Evolutionary conservation across 2,113 vertebrate genomes (phyloP), one percentile per base, ranked within the genome.

Genomic region (Malurus elegans): DNA sequence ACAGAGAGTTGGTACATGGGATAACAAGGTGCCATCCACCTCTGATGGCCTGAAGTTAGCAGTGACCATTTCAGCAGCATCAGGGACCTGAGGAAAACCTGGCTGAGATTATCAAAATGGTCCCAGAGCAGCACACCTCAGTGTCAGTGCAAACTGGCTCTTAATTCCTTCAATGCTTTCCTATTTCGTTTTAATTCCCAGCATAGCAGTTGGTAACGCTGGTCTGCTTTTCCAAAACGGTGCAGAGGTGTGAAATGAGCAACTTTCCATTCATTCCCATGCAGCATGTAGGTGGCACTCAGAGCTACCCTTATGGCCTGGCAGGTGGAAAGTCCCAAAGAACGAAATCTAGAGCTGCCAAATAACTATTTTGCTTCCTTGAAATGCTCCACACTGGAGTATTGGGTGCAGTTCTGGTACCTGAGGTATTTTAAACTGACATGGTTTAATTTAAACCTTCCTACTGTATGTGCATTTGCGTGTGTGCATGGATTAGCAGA

Each of bases 401-500:
- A 34, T 74, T 86, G 80, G 34, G 28, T 90, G 80, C 47, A 32
- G 26, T 62, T 88, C 17, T 62, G 88, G n/a, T 80, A 80, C 47
- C 40, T 66, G 51, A 66, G 34, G 26, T 80, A 65, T 92, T 94
- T 86, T 88, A 78, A 88, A 75, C 18, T 8, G 88, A 23, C 15
- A 2, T 61, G 66, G 45, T 34, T 92, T 75, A 91, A 90, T 90
- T 72, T 75, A 87, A 86, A 58, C 66, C 40, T 76, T 45, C 67
- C 62, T 79, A 71, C 57, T 88, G 1, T 44, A 38, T 45, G 67
- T 86, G 76, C 45, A 42, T 67, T 71, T 95, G 73, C 66, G 65
- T 82, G 67, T 88, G 81, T 86, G 76, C 86, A 66, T 3, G 11
- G 91, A 53, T 90, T 69, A 88, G 75, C 86, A 53, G 36, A 51